Conservation (phyloP, 2,888 invertebrate genomes). For the Tribolium freemani region DNA sequence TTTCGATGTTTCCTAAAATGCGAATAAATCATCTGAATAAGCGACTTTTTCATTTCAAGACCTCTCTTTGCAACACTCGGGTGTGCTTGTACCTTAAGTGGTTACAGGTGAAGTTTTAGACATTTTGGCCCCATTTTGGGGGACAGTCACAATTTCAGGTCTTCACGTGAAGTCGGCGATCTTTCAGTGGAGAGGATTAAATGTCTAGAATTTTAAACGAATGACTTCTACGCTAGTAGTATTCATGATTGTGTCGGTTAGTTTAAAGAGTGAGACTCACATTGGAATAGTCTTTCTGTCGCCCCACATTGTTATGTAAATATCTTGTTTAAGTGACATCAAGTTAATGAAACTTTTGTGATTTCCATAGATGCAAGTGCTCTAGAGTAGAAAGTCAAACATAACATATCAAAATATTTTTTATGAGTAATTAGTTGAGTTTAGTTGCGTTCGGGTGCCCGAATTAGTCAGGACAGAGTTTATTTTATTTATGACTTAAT, state of each 20-base stretch:
- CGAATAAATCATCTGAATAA: slow-evolving; percentile 10
- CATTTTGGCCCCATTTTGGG: slow-evolving; percentile 25
- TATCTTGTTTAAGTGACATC: slow-evolving; percentile 57
- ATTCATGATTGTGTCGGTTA: slow-evolving; percentile 49
- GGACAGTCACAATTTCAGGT: background rate
- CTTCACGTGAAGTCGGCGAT: slow-evolving; percentile 1
- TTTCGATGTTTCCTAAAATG: slow-evolving; percentile 28
- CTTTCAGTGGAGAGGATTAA: slow-evolving; percentile 14
- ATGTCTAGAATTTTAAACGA: slow-evolving; percentile 20
- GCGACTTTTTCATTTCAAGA: slow-evolving; percentile 22
- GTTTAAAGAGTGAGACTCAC: background rate
- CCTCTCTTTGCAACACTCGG: background rate
- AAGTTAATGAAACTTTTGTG: slow-evolving; percentile 56
- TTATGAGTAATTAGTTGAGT: slow-evolving; percentile 24
- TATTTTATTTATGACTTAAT: slow-evolving; percentile 16
- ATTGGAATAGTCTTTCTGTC: background rate
- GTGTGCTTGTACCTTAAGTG: slow-evolving; percentile 33
- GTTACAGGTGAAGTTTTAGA: slow-evolving; percentile 25
- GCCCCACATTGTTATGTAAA: slow-evolving; percentile 52
- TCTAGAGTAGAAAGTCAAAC: slow-evolving; percentile 61
- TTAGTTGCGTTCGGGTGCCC: slow-evolving; percentile 18
- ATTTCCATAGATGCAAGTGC: slow-evolving; percentile 56
- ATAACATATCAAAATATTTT: slow-evolving; percentile 58
- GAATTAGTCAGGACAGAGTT: slow-evolving; percentile 14
- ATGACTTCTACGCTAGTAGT: slow-evolving; percentile 56